Evolutionary conservation across 2,797 vertebrate genomes (phyloP).

Genomic region (Oreonectes daqikongensis): DNA sequence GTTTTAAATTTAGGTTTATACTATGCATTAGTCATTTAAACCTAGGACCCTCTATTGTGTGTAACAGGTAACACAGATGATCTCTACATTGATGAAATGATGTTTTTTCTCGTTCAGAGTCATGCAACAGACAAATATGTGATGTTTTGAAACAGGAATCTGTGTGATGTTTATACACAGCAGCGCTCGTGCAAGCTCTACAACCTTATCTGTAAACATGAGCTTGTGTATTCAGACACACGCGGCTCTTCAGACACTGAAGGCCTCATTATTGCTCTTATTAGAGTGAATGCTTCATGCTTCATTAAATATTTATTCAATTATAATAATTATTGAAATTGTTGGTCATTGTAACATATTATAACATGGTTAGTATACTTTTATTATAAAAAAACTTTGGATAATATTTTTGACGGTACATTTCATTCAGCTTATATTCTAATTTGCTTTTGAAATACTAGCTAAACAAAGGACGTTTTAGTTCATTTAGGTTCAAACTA

Average conservation of each 20-base stretch:
- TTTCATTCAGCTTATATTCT: background rate
- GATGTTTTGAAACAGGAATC: conserved; percentile 49
- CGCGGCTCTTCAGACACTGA: conserved; percentile 19
- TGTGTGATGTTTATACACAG: conserved; percentile 46
- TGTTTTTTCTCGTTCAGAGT: conserved; percentile 3
- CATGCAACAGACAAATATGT: conserved; percentile 31
- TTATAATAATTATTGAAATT: background rate
- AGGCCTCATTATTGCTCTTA: background rate
- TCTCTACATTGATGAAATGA: background rate
- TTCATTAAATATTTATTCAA: background rate
- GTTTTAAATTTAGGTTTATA: too few species aligned
- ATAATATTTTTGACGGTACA: too few species aligned
- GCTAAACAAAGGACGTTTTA: too few species aligned
- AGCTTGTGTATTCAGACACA: conserved; percentile 46
- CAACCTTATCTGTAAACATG: conserved; percentile 46
- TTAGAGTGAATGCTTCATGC: background rate
- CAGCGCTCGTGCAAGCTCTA: conserved; percentile 35
- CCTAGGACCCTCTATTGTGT: too few species aligned
- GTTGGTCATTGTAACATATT: too few species aligned
- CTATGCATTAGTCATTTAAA: too few species aligned
- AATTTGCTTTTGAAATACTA: background rate
- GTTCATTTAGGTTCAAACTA: too few species aligned
- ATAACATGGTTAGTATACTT: too few species aligned
- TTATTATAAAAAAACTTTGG: too few species aligned
- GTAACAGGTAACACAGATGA: too few species aligned